phyloP scores from a whole-genome alignment of 2,888 invertebrate genomes.

The Lepidochrysops patricia region DNA sequence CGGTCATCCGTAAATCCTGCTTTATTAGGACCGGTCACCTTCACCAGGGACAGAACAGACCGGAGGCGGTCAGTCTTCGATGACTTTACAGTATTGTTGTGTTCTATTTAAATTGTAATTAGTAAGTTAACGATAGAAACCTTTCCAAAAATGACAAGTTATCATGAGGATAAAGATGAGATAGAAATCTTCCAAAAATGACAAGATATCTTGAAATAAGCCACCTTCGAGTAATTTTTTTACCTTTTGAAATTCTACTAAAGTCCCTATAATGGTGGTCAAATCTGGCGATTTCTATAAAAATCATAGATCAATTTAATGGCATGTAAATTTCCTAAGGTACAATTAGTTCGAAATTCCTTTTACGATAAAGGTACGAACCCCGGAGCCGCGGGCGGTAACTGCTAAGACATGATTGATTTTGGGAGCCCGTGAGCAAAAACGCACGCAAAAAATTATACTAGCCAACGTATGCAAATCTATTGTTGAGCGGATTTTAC shows the following conservation, averaged over 20 bases:
- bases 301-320: slow-evolving; percentile 5
- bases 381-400: slow-evolving; percentile 4
- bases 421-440: slow-evolving; percentile 28
- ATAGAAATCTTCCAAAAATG: no score
- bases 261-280: no score
- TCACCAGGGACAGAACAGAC: neutral
- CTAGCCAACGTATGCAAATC: slow-evolving; percentile 32
- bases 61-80: neutral
- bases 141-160: no score
- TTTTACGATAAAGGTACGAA: neutral
- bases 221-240: no score
- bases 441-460: slow-evolving; percentile 29
- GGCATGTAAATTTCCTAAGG: neutral
- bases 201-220: no score
- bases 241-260: no score
- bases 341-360: slow-evolving; percentile 9
- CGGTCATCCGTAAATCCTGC: slow-evolving; percentile 8
- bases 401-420: slow-evolving; percentile 26
- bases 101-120: neutral
- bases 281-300: neutral
- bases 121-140: no score
- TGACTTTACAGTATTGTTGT: neutral
- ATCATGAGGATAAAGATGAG: no score
- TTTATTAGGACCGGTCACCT: neutral
- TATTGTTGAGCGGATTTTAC: slow-evolving; percentile 22